A percentile compares a stretch with the other conserved stretches of the same genome.
These are phyloP conservation scores for Antedon mediterranea DNA, from an alignment of 53 echinoderm and acorn worm genomes.

Conservation along the genomic window DNA sequence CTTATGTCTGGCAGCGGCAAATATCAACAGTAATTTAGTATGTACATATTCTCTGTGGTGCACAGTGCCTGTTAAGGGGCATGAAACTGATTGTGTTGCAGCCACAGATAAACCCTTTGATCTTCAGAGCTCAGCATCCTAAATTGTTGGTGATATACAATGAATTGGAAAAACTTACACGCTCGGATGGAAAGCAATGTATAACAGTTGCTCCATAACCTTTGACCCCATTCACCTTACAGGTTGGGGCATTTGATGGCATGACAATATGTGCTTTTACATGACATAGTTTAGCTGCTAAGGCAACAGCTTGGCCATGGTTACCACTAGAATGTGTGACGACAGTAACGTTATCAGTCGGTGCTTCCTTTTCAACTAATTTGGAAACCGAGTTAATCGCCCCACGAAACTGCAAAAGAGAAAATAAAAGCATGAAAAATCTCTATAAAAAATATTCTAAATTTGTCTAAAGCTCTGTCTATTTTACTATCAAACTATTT, in stretches of 20 bases:
- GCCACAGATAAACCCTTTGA: no score
- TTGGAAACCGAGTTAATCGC: conserved; percentile 48
- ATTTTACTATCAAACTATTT: no score
- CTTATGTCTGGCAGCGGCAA: no score
- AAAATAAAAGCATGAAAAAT: no score
- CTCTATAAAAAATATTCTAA: no score
- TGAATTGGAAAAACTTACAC: conserved; percentile 27
- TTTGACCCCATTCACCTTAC: conserved; percentile 44
- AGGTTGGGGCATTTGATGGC: conserved; percentile 38
- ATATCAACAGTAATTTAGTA: no score
- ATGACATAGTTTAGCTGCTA: conserved; percentile 34
- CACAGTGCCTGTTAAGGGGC: no score
- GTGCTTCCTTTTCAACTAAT: conserved; percentile 23
- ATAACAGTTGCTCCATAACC: conserved; percentile 49
- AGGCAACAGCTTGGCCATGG: conserved; percentile 52
- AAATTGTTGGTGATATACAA: no score
- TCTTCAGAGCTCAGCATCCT: not conserved
- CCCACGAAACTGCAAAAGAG: conserved; percentile 38
- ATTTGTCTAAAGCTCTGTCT: no score
- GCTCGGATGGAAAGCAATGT: conserved; percentile 29
- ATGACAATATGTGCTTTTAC: conserved; percentile 42
- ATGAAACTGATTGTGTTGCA: no score
- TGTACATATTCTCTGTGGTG: no score
- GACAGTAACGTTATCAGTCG: conserved; percentile 17
- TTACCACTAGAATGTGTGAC: conserved; percentile 62